phyloP scores from a whole-genome alignment of 2,113 vertebrate species.

The Sceloporus undulatus region DNA sequence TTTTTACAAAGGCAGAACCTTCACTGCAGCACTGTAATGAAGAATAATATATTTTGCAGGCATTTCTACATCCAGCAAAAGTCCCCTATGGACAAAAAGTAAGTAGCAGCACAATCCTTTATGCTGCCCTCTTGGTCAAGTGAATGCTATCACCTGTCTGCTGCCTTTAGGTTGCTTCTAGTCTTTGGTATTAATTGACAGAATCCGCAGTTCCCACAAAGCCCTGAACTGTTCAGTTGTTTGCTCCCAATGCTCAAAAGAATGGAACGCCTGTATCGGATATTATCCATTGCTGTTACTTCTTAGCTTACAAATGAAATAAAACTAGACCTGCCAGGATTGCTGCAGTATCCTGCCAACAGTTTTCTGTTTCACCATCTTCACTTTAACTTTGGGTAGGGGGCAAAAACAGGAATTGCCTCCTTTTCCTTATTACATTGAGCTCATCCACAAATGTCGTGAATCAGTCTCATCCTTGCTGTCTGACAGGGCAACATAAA shows the following conservation, averaged over 20 bases:
- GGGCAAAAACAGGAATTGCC: background rate
- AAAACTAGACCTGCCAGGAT: background rate
- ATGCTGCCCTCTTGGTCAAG: background rate
- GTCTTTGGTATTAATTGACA: constrained; percentile 33
- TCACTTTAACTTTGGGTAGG: background rate
- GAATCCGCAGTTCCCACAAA: constrained; percentile 32
- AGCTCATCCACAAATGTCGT: background rate
- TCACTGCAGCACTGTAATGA: constrained; percentile 26
- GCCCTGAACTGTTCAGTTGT: background rate
- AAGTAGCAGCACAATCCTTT: constrained; percentile 42
- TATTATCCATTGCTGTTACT: background rate
- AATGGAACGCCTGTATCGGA: fast-evolving
- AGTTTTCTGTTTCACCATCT: background rate
- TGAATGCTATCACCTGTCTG: background rate
- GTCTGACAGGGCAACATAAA: background rate
- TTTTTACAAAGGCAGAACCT: constrained; percentile 38
- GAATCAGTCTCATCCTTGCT: background rate
- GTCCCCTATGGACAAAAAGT: constrained; percentile 44
- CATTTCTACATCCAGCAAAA: constrained; percentile 35
- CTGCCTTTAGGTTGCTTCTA: background rate
- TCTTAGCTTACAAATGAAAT: constrained; percentile 7
- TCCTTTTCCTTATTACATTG: background rate
- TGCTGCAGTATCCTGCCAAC: background rate
- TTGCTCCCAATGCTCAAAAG: constrained; percentile 18
- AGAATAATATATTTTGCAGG: constrained; percentile 54